These are phyloP conservation scores for Tachypleus tridentatus DNA, from an alignment of 1,140 invertebrate genomes.

Conservation along the genomic window DNA sequence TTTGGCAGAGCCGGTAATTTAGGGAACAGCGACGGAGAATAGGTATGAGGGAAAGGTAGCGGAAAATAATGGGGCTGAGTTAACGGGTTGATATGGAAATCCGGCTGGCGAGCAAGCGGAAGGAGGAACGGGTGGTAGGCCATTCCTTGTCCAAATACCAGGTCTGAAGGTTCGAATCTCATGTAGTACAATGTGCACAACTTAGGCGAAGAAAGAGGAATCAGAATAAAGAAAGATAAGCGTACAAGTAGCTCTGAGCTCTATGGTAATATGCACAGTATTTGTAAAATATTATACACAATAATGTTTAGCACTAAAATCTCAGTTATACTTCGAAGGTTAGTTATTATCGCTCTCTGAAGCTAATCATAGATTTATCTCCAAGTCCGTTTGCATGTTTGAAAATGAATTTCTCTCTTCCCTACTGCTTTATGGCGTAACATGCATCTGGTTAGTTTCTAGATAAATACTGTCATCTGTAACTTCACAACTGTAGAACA, in stretches of 20 bases:
- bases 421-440: constrained; percentile 10
- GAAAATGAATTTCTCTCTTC: too few relatives aligned
- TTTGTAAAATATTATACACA: background rate
- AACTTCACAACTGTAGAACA: background rate
- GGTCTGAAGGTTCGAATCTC: constrained; percentile 24
- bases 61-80: constrained; percentile 42
- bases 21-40: constrained; percentile 35
- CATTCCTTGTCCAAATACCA: constrained; percentile 32
- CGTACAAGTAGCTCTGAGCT: background rate
- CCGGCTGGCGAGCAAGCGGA: constrained; percentile 46
- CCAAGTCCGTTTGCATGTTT: too few relatives aligned
- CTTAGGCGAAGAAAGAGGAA: background rate
- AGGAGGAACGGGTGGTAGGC: constrained; percentile 46
- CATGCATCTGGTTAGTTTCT: background rate
- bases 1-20: constrained; percentile 40
- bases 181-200: constrained; percentile 12
- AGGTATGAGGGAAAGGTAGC: constrained; percentile 39
- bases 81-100: constrained; percentile 82
- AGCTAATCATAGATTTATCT: too few relatives aligned
- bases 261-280: background rate
- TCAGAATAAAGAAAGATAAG: background rate
- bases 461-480: background rate
- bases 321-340: too few relatives aligned
- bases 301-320: constrained; percentile 2
- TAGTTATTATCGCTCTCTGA: too few relatives aligned